Evolutionary conservation across 1,140 invertebrate species (phyloP).

Genomic region (Trichonephila clavipes): DNA sequence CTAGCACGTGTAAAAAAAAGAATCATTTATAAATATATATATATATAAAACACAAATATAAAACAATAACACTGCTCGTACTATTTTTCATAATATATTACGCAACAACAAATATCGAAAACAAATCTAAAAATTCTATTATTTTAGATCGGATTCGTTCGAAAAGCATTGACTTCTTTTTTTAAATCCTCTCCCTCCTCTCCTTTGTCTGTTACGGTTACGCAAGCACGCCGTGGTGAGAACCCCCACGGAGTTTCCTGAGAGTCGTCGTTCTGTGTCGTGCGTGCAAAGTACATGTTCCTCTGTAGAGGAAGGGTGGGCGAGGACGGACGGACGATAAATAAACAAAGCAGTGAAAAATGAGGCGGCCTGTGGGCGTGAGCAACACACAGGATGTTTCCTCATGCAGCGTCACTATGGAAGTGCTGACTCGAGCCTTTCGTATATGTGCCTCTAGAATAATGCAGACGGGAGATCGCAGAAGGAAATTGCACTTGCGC

Average conservation of each 20-base stretch:
- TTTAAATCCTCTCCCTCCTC: background rate
- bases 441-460: background rate
- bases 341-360: slow-evolving; percentile 46
- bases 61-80: too few relatives aligned
- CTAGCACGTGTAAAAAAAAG: too few relatives aligned
- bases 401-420: slow-evolving; percentile 61
- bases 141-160: too few relatives aligned
- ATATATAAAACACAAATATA: too few relatives aligned
- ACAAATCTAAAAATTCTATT: too few relatives aligned
- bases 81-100: too few relatives aligned
- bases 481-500: background rate
- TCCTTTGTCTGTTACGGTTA: background rate
- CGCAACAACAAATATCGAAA: too few relatives aligned
- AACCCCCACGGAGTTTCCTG: background rate
- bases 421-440: background rate
- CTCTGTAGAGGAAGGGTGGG: background rate
- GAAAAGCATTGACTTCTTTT: background rate
- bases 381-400: slow-evolving; percentile 68
- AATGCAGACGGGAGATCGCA: background rate
- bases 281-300: background rate
- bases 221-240: background rate
- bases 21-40: too few relatives aligned
- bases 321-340: slow-evolving; percentile 10
- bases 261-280: background rate
- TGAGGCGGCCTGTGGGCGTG: slow-evolving; percentile 58